Percentiles rank a stretch among this genome's conserved stretches.
Evolutionary conservation across 2,113 vertebrate genomes (phyloP).

Genomic region (Bujurquina vittata): DNA sequence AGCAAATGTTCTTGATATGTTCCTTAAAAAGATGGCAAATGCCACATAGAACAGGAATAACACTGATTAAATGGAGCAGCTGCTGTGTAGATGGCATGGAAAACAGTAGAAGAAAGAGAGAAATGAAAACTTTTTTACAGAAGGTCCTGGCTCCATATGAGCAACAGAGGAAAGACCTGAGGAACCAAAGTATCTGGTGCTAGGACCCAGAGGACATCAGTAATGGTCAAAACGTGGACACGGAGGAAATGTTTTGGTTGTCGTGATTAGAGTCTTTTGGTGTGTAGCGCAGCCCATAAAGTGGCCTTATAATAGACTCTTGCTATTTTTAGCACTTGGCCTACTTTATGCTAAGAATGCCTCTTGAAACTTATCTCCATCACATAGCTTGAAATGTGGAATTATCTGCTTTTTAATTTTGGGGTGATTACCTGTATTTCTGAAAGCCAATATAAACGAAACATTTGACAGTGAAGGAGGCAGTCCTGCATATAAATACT

Average conservation of each 20-base stretch:
- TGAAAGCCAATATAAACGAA: neutral
- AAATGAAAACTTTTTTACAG: neutral
- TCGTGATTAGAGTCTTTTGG: neutral
- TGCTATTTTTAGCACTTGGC: neutral
- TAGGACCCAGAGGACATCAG: neutral
- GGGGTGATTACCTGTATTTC: too few relatives aligned
- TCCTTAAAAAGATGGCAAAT: neutral
- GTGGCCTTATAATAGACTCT: neutral
- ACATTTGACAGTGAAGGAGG: neutral
- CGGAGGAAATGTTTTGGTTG: neutral
- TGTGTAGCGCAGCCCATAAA: neutral
- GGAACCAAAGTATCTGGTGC: neutral
- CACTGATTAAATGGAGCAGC: too few relatives aligned
- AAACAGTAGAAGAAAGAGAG: too few relatives aligned
- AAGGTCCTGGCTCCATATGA: neutral
- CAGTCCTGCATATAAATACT: conserved; percentile 42
- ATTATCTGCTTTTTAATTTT: too few relatives aligned
- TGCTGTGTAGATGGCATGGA: too few relatives aligned
- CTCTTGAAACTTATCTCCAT: too few relatives aligned
- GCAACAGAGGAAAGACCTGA: neutral
- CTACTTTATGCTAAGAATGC: too few relatives aligned
- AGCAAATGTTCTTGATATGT: neutral
- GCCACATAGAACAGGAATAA: neutral
- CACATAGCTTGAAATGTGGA: too few relatives aligned
- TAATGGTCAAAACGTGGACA: neutral